Evolutionary conservation across 2,888 invertebrate genomes (phyloP).

Genomic region (Drosophila vallismaia): DNA sequence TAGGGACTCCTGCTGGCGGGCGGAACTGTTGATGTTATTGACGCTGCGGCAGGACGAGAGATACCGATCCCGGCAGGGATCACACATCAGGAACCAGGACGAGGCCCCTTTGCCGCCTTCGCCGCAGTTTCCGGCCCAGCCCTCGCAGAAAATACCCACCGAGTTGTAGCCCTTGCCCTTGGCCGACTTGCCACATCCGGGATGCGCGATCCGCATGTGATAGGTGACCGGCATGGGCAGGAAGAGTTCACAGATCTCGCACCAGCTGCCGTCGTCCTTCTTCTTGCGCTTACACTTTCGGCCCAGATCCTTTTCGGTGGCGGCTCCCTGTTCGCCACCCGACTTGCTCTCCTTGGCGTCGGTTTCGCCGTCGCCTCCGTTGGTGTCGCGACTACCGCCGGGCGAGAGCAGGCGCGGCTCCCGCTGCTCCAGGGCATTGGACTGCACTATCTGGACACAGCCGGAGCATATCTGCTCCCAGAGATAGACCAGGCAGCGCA

Average conservation of each 20-base stretch:
- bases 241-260: conserved; percentile 94
- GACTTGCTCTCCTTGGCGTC: conserved; percentile 62
- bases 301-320: conserved; percentile 78
- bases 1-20: conserved; percentile 77
- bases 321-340: conserved; percentile 23
- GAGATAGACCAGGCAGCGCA: conserved; percentile 93
- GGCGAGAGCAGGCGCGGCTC: conserved; percentile 75
- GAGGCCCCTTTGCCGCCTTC: conserved; percentile 91
- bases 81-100: conserved; percentile 97
- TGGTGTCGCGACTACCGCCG: conserved; percentile 46
- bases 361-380: conserved; percentile 50
- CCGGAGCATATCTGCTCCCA: conserved; percentile 94
- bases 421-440: conserved; percentile 80
- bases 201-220: conserved; percentile 95
- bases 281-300: conserved; percentile 82
- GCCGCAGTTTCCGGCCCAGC: conserved; percentile 95
- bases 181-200: conserved; percentile 94
- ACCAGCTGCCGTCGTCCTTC: conserved; percentile 85
- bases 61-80: conserved; percentile 93
- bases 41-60: conserved; percentile 82
- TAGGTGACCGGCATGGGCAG: conserved; percentile 92
- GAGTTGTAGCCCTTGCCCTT: conserved; percentile 96
- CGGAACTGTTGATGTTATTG: conserved; percentile 81
- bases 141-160: conserved; percentile 93
- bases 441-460: conserved; percentile 87